These are phyloP conservation scores for Teleiodes luculella DNA, from an alignment of 2,888 invertebrate species.

Conservation along the genomic window DNA sequence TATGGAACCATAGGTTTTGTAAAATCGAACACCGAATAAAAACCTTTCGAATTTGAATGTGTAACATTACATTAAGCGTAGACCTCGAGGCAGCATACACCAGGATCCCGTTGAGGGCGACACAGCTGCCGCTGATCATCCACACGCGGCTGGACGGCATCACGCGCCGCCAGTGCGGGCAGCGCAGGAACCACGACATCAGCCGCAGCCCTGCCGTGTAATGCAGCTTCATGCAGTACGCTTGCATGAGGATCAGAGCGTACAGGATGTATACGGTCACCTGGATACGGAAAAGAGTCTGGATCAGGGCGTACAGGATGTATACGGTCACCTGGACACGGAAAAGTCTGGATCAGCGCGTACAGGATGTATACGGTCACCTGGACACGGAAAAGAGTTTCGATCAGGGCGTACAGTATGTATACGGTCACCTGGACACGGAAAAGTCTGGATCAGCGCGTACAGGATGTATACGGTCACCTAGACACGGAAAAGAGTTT, in stretches of 20 bases:
- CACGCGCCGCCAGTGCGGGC: constrained; percentile 56
- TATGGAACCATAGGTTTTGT: no score
- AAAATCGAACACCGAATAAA: no score
- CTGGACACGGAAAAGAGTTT: constrained; percentile 26
- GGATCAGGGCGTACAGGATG: no score
- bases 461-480: constrained; percentile 60
- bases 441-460: constrained; percentile 56
- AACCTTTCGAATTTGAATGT: no score
- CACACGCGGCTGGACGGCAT: constrained; percentile 45
- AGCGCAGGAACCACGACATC: constrained; percentile 51
- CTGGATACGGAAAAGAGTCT: constrained; percentile 26
- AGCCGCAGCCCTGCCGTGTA: constrained; percentile 65
- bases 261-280: constrained; percentile 59
- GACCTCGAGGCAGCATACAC: constrained; percentile 61
- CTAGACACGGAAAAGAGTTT: no score
- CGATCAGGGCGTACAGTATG: constrained; percentile 58
- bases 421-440: no score
- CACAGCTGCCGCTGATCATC: constrained; percentile 49
- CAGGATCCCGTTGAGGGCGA: constrained; percentile 58
- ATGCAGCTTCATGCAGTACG: constrained; percentile 70
- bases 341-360: no score
- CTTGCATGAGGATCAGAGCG: constrained; percentile 60
- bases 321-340: constrained; percentile 36
- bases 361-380: no score
- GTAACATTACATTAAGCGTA: constrained; percentile 54